Percentiles rank a stretch among this genome's conserved stretches.
phyloP scores from a whole-genome alignment of 2,888 invertebrate genomes.

The Aspidiotus destructor region DNA sequence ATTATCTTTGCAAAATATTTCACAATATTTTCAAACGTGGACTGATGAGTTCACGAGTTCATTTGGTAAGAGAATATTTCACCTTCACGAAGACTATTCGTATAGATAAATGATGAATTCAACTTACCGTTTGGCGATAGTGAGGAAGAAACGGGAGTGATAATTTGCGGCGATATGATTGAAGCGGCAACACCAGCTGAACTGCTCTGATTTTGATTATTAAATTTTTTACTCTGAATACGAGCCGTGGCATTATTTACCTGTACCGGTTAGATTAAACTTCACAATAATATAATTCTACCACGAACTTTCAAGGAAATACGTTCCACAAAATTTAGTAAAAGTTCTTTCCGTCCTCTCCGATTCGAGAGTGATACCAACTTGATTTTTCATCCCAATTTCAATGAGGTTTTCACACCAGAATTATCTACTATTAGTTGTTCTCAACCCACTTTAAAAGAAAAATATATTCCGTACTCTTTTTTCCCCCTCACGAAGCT shows the following conservation, averaged over 20 bases:
- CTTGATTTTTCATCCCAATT: too few species aligned
- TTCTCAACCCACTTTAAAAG: too few species aligned
- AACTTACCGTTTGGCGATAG: constrained; percentile 19
- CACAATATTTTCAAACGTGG: neutral
- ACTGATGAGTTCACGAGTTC: neutral
- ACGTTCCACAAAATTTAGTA: too few species aligned
- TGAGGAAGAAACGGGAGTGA: constrained; percentile 22
- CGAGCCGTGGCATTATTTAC: constrained; percentile 99
- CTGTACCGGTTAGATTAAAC: constrained; percentile 45
- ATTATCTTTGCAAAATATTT: neutral
- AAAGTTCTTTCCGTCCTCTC: too few species aligned
- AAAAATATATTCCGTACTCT: too few species aligned
- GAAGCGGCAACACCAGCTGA: constrained; percentile 47
- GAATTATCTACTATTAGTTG: too few species aligned
- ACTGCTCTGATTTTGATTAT: constrained; percentile 40
- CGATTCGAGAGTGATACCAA: too few species aligned
- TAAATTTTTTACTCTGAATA: constrained; percentile 94
- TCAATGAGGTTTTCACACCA: too few species aligned
- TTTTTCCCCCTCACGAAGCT: too few species aligned
- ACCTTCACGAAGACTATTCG: neutral
- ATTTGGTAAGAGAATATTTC: neutral
- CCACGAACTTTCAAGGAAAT: too few species aligned
- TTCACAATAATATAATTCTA: too few species aligned
- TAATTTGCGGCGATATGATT: constrained; percentile 19
- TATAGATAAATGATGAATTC: too few species aligned